phyloP scores from a whole-genome alignment of 2,888 invertebrate species.

The Dasypogon diadema region DNA sequence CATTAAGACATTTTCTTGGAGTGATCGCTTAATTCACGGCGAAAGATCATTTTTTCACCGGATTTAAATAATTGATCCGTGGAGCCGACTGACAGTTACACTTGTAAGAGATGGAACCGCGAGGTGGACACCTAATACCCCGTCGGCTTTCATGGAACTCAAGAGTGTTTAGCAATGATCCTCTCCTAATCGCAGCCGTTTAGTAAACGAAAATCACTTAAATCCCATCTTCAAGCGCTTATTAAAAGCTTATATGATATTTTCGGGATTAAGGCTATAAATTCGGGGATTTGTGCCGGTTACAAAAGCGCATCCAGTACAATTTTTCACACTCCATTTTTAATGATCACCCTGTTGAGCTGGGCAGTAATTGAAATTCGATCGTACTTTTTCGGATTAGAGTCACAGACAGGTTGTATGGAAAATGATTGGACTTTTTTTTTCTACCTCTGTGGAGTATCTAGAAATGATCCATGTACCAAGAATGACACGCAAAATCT shows the following conservation, averaged over 20 bases:
- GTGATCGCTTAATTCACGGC: conserved; percentile 30
- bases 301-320: conserved; percentile 8
- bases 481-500: conserved; percentile 35
- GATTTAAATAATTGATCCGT: no score
- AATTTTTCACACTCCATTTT: conserved; percentile 22
- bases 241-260: conserved; percentile 21
- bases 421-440: background rate
- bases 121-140: background rate
- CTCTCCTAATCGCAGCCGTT: background rate
- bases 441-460: background rate
- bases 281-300: conserved; percentile 18
- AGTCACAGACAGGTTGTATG: background rate
- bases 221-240: background rate
- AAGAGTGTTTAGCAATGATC: background rate
- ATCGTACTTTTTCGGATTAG: conserved; percentile 21
- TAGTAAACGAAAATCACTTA: conserved; percentile 9
- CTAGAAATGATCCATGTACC: background rate
- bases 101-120: no score
- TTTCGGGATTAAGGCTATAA: conserved; percentile 24
- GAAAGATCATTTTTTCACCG: background rate
- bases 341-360: background rate
- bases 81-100: no score
- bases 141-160: conserved; percentile 18
- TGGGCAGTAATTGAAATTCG: conserved; percentile 34
- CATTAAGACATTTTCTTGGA: conserved; percentile 12